A percentile compares a stretch with the other conserved stretches of the same genome.
These are phyloP conservation scores for Colaptes auratus DNA, from an alignment of 2,113 vertebrate genomes.

Conservation along the genomic window DNA sequence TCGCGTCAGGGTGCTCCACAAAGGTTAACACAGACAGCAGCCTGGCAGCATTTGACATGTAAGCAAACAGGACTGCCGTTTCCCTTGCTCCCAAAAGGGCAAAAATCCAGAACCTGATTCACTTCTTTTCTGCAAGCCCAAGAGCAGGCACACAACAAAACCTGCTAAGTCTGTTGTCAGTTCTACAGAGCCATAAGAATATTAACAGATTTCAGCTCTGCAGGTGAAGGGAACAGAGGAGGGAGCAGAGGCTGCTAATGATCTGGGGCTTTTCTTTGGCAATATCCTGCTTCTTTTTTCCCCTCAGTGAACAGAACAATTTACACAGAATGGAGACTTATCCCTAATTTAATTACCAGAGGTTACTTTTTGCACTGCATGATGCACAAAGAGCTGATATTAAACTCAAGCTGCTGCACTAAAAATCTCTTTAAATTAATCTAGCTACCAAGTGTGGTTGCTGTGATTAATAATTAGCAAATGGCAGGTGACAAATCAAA, in stretches of 20 bases:
- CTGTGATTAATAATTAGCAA: constrained; percentile 30
- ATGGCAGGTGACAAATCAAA: constrained; percentile 22
- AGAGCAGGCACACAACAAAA: neutral
- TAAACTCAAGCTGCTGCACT: constrained; percentile 35
- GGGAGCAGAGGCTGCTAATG: neutral
- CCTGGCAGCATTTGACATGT: neutral
- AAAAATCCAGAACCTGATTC: constrained; percentile 19
- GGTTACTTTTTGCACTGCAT: constrained; percentile 22
- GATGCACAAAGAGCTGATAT: neutral
- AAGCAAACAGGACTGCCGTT: neutral
- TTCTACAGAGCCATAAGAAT: neutral
- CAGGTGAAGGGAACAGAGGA: neutral
- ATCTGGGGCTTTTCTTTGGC: neutral
- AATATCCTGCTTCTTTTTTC: neutral
- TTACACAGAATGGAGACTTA: neutral
- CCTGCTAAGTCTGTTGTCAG: neutral
- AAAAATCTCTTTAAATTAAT: constrained; percentile 31
- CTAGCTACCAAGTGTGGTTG: neutral
- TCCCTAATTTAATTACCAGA: constrained; percentile 28
- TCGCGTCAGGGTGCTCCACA: neutral
- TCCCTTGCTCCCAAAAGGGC: constrained; percentile 30
- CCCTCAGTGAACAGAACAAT: neutral
- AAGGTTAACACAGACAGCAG: constrained; percentile 48
- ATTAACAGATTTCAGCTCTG: neutral
- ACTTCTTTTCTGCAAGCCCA: neutral